These are phyloP conservation scores for Gephyroberyx darwinii DNA, from an alignment of 2,797 vertebrate species.

Conservation along the genomic window DNA sequence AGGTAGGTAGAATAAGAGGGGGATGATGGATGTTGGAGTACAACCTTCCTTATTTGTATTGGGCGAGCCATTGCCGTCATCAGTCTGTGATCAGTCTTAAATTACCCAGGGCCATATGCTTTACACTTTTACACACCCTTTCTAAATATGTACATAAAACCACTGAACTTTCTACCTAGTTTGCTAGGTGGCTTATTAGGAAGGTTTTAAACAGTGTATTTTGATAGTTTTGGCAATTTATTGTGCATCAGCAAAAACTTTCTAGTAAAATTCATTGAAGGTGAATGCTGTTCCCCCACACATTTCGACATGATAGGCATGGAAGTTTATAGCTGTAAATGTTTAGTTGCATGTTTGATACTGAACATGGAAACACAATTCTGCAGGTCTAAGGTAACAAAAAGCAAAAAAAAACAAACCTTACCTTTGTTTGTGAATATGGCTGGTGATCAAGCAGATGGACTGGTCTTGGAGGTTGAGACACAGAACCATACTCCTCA, in stretches of 20 bases:
- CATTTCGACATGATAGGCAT: neutral
- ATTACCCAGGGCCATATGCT: no score
- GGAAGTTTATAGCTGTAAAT: neutral
- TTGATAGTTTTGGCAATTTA: neutral
- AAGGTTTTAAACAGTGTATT: neutral
- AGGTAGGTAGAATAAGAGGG: no score
- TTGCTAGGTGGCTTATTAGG: no score
- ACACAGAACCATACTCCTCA: slow-evolving; percentile 72
- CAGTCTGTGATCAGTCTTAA: neutral
- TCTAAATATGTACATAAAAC: no score
- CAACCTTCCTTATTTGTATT: no score
- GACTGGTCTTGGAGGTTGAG: slow-evolving; percentile 73
- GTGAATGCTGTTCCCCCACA: neutral
- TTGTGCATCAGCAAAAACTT: no score
- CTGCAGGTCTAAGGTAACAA: neutral
- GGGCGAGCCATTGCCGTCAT: neutral
- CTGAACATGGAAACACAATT: neutral
- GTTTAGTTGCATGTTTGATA: neutral
- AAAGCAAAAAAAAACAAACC: neutral
- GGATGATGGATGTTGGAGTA: neutral
- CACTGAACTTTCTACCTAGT: no score
- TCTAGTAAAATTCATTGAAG: no score
- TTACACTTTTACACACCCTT: neutral
- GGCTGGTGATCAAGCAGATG: slow-evolving; percentile 85
- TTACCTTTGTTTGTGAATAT: slow-evolving; percentile 69